Base-by-base conservation (phyloP, 2,797 vertebrate species). In the Ispidina picta region DNA sequence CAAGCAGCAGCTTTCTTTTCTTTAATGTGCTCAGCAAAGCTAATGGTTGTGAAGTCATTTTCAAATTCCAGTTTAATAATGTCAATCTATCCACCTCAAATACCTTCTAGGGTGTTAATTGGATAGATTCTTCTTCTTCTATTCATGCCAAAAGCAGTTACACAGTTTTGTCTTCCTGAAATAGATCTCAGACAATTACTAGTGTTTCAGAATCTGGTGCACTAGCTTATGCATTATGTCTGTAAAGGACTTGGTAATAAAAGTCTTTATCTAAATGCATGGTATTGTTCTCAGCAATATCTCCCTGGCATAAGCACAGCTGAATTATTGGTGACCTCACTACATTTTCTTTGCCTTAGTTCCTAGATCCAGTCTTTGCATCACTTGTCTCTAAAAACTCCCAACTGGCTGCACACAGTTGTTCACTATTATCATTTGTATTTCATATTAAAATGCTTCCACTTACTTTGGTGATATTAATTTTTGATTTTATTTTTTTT, bases 1-100 rank as follows among this genome's bases (percentile, higher is more conserved):
- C 41, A 58, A 73, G 43, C 88, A 90, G 76, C 52, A 70, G 13
- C 13, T 83, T 78, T 52, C 10, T 88, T 77, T 81, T 65, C 21
- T 15, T 72, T 78, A 70, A 65, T 48, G n/a, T 35, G 4, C 60
- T 73, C 37, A 68, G 29, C 33, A 76, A 86, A 60, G 13, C 10
- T 75, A 73, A 63, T 66, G 8, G 49, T 80, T 80, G 33, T 83
- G 73, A 92, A 93, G 26, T 31, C 0, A 56, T 90, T 88, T 92
- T 87, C 64, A 82, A 90, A 22, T 93, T 89, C 63, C 72, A 54
- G 16, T 58, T 91, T 94, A 60, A 73, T 75, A 58, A 76, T 66
- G 66, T 70, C 56, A 73, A 15, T 92, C 79, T 88, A 59, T 68
- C 66, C 89, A 64, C 59, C 60, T 93, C 78, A 91, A 95, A 88